phyloP scores from a whole-genome alignment of 1,140 invertebrate genomes.

The Chrysopa pallens region DNA sequence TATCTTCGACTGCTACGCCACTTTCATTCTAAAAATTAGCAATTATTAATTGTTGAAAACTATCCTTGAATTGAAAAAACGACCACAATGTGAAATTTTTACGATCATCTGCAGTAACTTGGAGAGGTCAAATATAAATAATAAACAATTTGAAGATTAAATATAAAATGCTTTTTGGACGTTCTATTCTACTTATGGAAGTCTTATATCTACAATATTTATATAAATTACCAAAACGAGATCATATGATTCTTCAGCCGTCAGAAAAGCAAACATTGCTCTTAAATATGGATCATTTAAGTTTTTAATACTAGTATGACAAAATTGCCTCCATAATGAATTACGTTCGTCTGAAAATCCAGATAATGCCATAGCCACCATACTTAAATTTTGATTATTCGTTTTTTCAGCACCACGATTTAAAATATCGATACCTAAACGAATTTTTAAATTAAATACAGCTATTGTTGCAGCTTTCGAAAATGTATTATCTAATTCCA shows the following conservation, averaged over 20 bases:
- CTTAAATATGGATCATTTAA: constrained; percentile 77
- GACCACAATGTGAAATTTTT: too few species aligned
- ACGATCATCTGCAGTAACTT: too few species aligned
- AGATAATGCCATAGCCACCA: constrained; percentile 81
- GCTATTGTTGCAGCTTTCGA: constrained; percentile 78
- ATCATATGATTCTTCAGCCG: constrained; percentile 62
- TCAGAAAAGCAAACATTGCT: constrained; percentile 83
- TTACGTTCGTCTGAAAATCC: constrained; percentile 70
- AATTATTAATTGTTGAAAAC: background rate
- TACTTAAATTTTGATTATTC: constrained; percentile 21
- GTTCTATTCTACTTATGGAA: too few species aligned
- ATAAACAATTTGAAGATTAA: too few species aligned
- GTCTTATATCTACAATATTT: too few species aligned
- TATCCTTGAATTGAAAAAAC: background rate
- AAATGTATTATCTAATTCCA: constrained; percentile 42
- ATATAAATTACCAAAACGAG: constrained; percentile 49
- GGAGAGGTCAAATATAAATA: too few species aligned
- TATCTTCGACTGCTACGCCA: constrained; percentile 68
- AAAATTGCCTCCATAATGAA: constrained; percentile 68
- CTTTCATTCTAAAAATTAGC: constrained; percentile 44
- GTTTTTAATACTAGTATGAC: constrained; percentile 44
- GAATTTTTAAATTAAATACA: constrained; percentile 73
- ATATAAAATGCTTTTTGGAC: too few species aligned
- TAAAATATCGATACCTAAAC: constrained; percentile 69
- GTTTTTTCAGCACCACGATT: constrained; percentile 37